These are phyloP conservation scores for Bufo bufo DNA, from an alignment of 2,113 vertebrate species.

Conservation along the genomic window DNA sequence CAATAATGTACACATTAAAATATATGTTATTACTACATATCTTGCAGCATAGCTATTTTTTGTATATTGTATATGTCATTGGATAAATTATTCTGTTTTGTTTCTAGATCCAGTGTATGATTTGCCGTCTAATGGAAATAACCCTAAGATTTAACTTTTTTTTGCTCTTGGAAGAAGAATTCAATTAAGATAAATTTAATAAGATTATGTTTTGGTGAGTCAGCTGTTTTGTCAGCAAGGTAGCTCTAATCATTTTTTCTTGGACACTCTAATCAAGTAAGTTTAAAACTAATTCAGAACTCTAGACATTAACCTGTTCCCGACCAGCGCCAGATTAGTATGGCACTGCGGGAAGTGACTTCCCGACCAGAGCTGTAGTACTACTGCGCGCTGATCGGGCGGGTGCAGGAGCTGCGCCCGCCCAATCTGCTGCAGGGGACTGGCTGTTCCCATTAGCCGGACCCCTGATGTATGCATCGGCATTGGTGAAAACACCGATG, in stretches of 20 bases:
- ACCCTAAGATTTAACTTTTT: neutral
- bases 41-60: neutral
- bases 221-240: slow-evolving; percentile 18
- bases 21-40: neutral
- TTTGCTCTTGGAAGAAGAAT: slow-evolving; percentile 5
- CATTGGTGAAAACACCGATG: no score
- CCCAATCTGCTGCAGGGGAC: no score
- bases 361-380: no score
- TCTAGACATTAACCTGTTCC: neutral
- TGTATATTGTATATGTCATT: neutral
- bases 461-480: no score
- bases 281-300: slow-evolving; percentile 7
- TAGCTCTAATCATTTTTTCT: neutral
- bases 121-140: neutral
- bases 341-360: no score
- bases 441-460: no score
- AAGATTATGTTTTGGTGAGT: slow-evolving; percentile 34
- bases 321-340: no score
- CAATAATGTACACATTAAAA: neutral
- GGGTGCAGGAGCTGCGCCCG: no score
- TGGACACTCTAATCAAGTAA: neutral
- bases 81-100: neutral
- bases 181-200: slow-evolving; percentile 18
- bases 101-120: neutral
- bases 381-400: no score